Base-by-base conservation (phyloP, 2,797 vertebrate genomes). In the Sternarchorhynchus goeldii region DNA sequence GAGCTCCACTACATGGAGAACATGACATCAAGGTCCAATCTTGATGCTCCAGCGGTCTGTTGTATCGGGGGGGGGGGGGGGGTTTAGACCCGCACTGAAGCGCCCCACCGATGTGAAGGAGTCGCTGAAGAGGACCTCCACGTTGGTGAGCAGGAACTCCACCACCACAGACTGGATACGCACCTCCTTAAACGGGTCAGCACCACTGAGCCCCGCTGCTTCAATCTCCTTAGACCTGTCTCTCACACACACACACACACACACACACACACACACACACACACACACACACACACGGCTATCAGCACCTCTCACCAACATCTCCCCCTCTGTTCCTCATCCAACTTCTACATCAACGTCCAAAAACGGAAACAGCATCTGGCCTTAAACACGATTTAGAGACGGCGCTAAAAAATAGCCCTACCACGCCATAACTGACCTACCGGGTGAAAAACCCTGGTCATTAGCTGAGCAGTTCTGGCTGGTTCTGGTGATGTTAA, bases 161-260 rank as follows among this genome's bases (percentile, higher is more conserved):
- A 95, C 93, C 34, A 94, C 92, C 45, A 95, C 92, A 0, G 94
- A 94, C 86, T 95, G 94, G 55, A 94, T 91, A 0, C 94, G 91
- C 7, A 94, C 94, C 85, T 95, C 94, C 17, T 91, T 89, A 85
- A 95, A 95, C 0, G 94, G 93, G 17, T 93, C 92, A 0, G 94
- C 92, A 0, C 94, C 92, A 0, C 88, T 92, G 53, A 93, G 91
- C 0, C 93, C 92, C 6, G 90, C 90, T 0, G 89, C 88, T 86
- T 95, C 94, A 53, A 95, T 92, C 85, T 93, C 93, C 91, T 91
- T 91, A 1, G 93, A 94, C 82, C 94, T 95, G 77, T 5, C 4
- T 77, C 29, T 78, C 63, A 69, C 21, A 77, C 29, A 81, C 63
- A 69, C 21, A 62, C 6, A 75, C n/a, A 20, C n/a, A 25, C 18